Conservation (phyloP, 2,888 invertebrate genomes). For the Lasioglossum marginatum region DNA sequence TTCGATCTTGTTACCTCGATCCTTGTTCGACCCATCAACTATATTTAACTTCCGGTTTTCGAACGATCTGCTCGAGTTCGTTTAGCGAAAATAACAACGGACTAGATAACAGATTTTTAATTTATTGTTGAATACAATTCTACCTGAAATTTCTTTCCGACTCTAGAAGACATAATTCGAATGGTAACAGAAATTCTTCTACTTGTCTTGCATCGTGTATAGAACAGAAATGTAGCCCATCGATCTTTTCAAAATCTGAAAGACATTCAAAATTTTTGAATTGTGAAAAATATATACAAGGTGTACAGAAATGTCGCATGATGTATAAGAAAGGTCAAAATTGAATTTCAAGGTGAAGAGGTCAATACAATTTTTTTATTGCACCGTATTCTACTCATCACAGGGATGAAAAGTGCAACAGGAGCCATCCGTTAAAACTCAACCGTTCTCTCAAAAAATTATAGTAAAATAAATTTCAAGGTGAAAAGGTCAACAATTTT, state of each 20-base stretch:
- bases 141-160: not conserved
- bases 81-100: not conserved
- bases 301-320: too few species aligned
- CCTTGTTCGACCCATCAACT: not conserved
- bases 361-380: too few species aligned
- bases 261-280: not conserved
- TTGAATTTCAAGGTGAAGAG: too few species aligned
- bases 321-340: too few species aligned
- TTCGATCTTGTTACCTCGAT: not conserved
- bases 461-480: too few species aligned
- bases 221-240: conserved; percentile 73
- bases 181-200: not conserved
- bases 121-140: not conserved
- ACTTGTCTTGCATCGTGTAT: conserved; percentile 47
- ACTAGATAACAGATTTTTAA: not conserved
- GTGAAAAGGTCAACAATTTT: too few species aligned
- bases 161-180: not conserved
- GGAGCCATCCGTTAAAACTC: too few species aligned
- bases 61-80: not conserved
- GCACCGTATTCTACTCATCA: too few species aligned
- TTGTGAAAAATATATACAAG: too few species aligned
- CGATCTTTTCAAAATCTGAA: conserved; percentile 72
- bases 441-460: too few species aligned
- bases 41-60: not conserved
- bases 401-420: too few species aligned